A percentile compares a stretch with the other conserved stretches of the same genome.
Evolutionary conservation across 2,888 invertebrate species (phyloP).

Genomic region (Phaonia tiefii): DNA sequence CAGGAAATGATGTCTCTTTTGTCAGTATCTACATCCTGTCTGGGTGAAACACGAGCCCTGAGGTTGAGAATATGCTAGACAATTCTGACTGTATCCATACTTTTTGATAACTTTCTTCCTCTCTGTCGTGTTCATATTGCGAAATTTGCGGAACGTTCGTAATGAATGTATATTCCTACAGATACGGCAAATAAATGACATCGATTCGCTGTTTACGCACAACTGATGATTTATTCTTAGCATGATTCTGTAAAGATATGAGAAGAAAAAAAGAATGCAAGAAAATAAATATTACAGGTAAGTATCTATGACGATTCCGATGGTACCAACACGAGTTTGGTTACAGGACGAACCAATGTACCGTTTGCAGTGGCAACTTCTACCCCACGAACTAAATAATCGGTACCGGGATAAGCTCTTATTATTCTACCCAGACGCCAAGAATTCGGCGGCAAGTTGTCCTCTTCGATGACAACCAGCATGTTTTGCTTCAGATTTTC

Average conservation of each 20-base stretch:
- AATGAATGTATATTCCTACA: background rate
- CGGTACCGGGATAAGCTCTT: constrained; percentile 2
- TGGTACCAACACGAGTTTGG: background rate
- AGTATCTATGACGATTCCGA: background rate
- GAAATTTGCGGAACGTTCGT: background rate
- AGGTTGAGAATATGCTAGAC: background rate
- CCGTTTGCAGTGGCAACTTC: background rate
- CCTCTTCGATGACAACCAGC: background rate
- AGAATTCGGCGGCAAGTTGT: constrained; percentile 29
- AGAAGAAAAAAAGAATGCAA: background rate
- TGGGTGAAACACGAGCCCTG: background rate
- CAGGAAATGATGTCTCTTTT: background rate
- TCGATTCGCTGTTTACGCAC: background rate
- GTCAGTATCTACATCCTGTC: background rate
- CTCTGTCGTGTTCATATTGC: background rate
- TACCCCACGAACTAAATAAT: background rate
- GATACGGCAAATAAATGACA: background rate
- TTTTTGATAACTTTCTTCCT: background rate
- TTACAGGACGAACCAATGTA: background rate
- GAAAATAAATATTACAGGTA: background rate
- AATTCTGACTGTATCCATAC: background rate
- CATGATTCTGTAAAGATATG: too few species aligned
- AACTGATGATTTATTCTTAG: too few species aligned
- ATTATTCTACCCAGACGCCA: constrained; percentile 28
- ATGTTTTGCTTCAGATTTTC: background rate